A percentile compares a stretch with the other conserved stretches of the same genome.
Evolutionary conservation across 30 jellyfish, hydroid and myxozoan species (phyloP).

Genomic region (Nemopilema nomurai): DNA sequence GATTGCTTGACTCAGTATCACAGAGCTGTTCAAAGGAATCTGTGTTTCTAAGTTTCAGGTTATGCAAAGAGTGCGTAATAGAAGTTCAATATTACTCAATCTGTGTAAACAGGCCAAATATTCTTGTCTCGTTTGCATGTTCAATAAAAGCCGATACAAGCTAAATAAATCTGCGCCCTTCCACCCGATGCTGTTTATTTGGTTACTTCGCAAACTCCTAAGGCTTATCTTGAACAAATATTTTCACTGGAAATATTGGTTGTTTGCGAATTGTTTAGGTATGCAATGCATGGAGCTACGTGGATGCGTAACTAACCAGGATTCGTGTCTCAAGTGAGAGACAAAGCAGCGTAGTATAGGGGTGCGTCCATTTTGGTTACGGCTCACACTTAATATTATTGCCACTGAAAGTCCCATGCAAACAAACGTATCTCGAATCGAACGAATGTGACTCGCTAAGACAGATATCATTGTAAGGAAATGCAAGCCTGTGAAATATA

Average conservation of each 20-base stretch:
- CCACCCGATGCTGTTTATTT: neutral
- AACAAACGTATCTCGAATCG: too few relatives aligned
- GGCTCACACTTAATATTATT: too few relatives aligned
- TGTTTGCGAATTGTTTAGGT: too few relatives aligned
- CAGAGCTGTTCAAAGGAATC: too few relatives aligned
- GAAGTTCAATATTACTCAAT: neutral
- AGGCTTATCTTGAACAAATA: conserved; percentile 10
- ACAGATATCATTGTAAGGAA: too few relatives aligned
- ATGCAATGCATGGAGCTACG: too few relatives aligned
- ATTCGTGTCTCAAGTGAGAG: neutral
- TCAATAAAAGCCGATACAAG: neutral
- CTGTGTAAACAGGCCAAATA: neutral
- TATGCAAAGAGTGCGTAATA: neutral
- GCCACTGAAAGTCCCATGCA: too few relatives aligned
- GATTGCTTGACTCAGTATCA: too few relatives aligned
- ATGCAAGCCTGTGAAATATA: too few relatives aligned
- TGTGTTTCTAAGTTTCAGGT: too few relatives aligned
- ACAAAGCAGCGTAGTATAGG: neutral
- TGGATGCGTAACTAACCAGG: neutral
- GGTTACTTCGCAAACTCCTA: conserved; percentile 3
- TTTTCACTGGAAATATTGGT: neutral
- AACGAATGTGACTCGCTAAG: too few relatives aligned
- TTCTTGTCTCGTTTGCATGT: neutral
- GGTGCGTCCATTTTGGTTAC: too few relatives aligned
- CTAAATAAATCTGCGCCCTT: neutral